Evolutionary conservation across 2,113 vertebrate species (phyloP), one percentile per base, ranked within the genome.

Genomic region (Cryptotis parvus): DNA sequence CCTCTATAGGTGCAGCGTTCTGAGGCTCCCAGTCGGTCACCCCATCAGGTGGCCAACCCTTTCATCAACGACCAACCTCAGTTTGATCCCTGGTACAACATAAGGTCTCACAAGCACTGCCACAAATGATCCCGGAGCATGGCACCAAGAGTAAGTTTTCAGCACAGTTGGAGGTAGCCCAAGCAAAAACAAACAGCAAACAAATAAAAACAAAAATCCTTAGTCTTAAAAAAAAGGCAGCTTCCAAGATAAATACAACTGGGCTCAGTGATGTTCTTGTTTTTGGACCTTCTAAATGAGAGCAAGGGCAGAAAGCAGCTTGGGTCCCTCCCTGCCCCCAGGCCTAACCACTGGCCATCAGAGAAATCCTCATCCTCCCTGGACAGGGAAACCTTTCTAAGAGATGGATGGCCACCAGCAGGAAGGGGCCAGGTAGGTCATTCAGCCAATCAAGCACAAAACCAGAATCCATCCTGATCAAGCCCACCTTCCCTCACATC

Each of bases 351-450:
- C 8, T n/a, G 22, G 26, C 45, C 18, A 4, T 45, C 39, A 8
- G 37, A 0, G 26, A 73, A n/a, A 63, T 26, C 79, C 55, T 26
- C 5, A 8, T 58, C 2, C 20, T 20, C 33, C 10, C 4, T 77
- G 29, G 31, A 1, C 15, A 26, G 70, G 5, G 72, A 77, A 8
- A n/a, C 37, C 39, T 78, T 37, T 18, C 45, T 11, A 39, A 74
- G 2, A 11, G 61, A 27, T 1, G 0, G 7, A 58, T 4, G 20
- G 37, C 10, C 12, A 69, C 63, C 15, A 11, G 4, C 0, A 6
- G 7, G 7, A 80, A 84, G 74, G 68, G 39, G 27, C n/a, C 41
- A 33, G 29, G 29, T 16, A 61, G 10, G 26, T 61, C 0, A 0
- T 31, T 31, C 15, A 58, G 55, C 33, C 63, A 76, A 49, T 37